Base-by-base conservation (phyloP, 2,888 invertebrate genomes). In the Agonopterix subpropinquella region DNA sequence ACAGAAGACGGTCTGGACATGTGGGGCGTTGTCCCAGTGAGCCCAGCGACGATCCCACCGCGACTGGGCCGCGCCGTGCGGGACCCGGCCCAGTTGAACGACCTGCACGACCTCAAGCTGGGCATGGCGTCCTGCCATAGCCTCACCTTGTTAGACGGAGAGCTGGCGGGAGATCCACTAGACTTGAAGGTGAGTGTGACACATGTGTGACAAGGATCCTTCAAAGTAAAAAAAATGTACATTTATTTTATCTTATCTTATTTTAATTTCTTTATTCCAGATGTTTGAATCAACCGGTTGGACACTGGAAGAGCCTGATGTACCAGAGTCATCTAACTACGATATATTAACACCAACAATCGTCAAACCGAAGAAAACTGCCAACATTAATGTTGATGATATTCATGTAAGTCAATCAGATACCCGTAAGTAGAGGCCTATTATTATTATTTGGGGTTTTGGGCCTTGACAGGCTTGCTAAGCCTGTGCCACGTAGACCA, bases 271-370 rank as follows among this genome's bases (percentile, higher is more conserved):
- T 39, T 10, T 4, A 28, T n/a, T 11, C 4, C 77, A 94, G 91
- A 98, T 99, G 97, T 99, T 98, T 75, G 95, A 98, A 64, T 95
- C 97, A 0, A 98, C 98, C 0, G 94, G 94, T 18, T 98, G 98
- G 98, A 83, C 89, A 3, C 76, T 98, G 50, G 97, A 98, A 66
- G 97, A 98, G 69, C 95, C 95, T 0, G 94, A 95, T 46, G 92
- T 94, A 4, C 94, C 94, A 0, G 97, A 97, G 62, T 92, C 92
- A 39, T 91, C 93, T 37, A 96, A 96, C 76, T 98, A 94, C 79
- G 95, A 97, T 63, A 90, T 96, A 62, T 90, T 98, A 2, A 95
- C 94, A 59, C 97, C 97, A 0, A 97, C 97, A 0, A 92, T 97
- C 4, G 94, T 98, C 0, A 91, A 92, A 48, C 95, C 95, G 7